Conservation (phyloP, 2,888 invertebrate species). For the Agrochola litura region DNA sequence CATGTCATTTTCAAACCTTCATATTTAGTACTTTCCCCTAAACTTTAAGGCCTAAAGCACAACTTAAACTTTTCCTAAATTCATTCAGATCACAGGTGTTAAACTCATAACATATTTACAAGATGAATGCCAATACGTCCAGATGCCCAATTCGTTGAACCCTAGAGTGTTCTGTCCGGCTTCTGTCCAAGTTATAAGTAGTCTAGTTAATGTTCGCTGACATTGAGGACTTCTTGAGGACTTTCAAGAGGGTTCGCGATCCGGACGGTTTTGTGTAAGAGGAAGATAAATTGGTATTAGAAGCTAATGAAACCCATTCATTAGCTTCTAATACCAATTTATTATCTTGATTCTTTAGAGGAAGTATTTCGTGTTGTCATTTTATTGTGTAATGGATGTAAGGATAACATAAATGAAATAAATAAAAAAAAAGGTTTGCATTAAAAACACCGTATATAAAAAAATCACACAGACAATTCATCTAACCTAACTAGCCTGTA, state of each 20-base stretch:
- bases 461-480: too few species aligned
- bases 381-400: neutral
- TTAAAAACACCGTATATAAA: too few species aligned
- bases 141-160: slow-evolving; percentile 2
- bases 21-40: neutral
- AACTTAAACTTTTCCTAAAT: neutral
- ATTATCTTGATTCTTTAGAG: neutral
- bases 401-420: neutral
- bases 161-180: slow-evolving; percentile 1
- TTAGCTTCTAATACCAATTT: too few species aligned
- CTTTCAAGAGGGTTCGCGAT: neutral
- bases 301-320: neutral
- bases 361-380: neutral
- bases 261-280: slow-evolving; percentile 9
- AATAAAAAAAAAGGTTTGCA: neutral
- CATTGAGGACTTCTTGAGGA: slow-evolving; percentile 23
- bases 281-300: neutral
- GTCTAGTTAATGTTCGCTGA: slow-evolving; percentile 17
- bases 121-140: neutral
- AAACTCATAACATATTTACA: slow-evolving; percentile 28
- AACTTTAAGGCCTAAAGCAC: too few species aligned
- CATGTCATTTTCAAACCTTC: neutral
- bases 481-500: too few species aligned
- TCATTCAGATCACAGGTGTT: slow-evolving; percentile 8
- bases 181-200: neutral